A percentile compares a stretch with the other conserved stretches of the same genome.
phyloP scores from a whole-genome alignment of 2,888 invertebrate genomes.

The Ctenicera cuprea region DNA sequence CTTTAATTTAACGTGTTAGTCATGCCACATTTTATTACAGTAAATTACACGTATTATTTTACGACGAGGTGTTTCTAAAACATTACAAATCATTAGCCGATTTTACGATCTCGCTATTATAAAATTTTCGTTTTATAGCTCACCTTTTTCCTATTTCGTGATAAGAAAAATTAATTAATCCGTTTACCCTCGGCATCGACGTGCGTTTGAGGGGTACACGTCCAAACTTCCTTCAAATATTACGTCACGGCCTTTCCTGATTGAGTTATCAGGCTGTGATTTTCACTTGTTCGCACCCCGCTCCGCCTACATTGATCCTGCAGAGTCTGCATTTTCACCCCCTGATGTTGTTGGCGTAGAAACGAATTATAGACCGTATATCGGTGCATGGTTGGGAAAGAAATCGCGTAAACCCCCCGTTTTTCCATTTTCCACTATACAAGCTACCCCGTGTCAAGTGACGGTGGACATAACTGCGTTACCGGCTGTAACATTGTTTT shows the following conservation, averaged over 20 bases:
- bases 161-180: constrained; percentile 5
- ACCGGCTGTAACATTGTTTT: constrained; percentile 56
- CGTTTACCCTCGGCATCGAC: not conserved
- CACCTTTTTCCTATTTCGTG: constrained; percentile 6
- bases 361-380: constrained; percentile 45
- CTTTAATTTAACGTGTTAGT: too few species aligned
- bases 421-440: constrained; percentile 33
- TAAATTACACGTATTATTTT: too few species aligned
- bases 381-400: constrained; percentile 30
- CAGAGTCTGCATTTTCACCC: constrained; percentile 55
- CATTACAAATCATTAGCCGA: constrained; percentile 29
- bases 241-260: constrained; percentile 62
- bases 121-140: constrained; percentile 18
- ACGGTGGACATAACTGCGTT: constrained; percentile 47
- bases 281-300: constrained; percentile 68
- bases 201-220: constrained; percentile 9
- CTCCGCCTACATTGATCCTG: constrained; percentile 58
- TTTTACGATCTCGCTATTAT: constrained; percentile 1
- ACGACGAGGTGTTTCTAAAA: constrained; percentile 11
- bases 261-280: constrained; percentile 68
- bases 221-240: constrained; percentile 43
- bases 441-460: constrained; percentile 42
- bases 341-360: constrained; percentile 34
- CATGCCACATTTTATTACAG: too few species aligned
- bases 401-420: constrained; percentile 21